Percentiles rank a stretch among this genome's conserved stretches.
phyloP scores from a whole-genome alignment of 2,888 invertebrate species.

The Cyaniris semiargus region DNA sequence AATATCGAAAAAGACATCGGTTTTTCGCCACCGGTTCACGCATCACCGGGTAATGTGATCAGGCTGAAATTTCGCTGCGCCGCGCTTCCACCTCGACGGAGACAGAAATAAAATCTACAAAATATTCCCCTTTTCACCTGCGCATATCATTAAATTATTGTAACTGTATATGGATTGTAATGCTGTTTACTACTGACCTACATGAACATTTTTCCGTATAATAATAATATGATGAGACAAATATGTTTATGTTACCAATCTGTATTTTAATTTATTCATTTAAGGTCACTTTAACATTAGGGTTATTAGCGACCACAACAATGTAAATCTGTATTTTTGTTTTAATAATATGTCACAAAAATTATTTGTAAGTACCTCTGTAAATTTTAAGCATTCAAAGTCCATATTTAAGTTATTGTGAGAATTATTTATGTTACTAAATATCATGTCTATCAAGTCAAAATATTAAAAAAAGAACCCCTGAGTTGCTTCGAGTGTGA shows the following conservation, averaged over 20 bases:
- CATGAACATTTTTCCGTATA: neutral
- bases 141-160: conserved; percentile 25
- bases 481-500: neutral
- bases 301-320: no score
- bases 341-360: no score
- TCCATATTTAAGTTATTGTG: no score
- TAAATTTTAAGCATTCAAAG: no score
- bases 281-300: no score
- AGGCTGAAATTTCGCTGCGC: conserved; percentile 29
- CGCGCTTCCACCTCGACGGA: conserved; percentile 15
- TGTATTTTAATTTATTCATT: neutral
- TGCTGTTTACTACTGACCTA: neutral
- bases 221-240: neutral
- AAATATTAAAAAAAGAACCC: neutral
- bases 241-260: neutral
- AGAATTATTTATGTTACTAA: neutral
- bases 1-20: conserved; percentile 47
- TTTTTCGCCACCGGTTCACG: conserved; percentile 14
- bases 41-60: conserved; percentile 26
- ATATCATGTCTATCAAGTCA: neutral
- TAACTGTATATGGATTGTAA: conserved; percentile 8
- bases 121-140: conserved; percentile 23
- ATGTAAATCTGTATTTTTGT: no score
- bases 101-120: conserved; percentile 27
- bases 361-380: no score